Base-by-base conservation (phyloP, 2,888 invertebrate genomes). In the Harpalus rufipes region DNA sequence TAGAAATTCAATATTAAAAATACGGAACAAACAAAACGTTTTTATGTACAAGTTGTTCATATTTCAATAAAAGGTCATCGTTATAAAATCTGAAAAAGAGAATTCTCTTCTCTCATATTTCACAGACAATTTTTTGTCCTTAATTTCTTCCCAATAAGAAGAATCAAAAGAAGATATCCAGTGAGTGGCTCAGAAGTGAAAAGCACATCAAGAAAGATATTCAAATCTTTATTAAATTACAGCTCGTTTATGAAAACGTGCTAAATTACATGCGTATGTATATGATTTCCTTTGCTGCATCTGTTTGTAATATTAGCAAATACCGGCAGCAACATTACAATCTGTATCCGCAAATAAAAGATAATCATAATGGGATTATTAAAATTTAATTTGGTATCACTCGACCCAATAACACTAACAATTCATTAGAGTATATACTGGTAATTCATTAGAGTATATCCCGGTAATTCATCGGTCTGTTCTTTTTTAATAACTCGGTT, bases 201-300 rank as follows among this genome's bases (percentile, higher is more conserved):
- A 63, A 12, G 6, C 7, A n/a, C 25, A 21, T 25, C 63, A 72
- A 39, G 12, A 39, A 68, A 7, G 63, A 63, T 5, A 63, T 63
- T 63, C 21, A 72, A 41, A 63, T 63, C 32, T 25, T 65, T 65
- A 65, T 72, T 8, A 72, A 41, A 72, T 72, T 72, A 41, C 41
- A 72, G 14, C 1, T 39, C 18, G 39, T 72, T 72, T 32, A 72
- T 41, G 41, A 7, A 72, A 72, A 7, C 14, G 63, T 41, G 39
- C 39, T 14, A 72, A 39, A 39, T 39, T 14, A 41, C 16, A 72
- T 18, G n/a, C n/a, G n/a, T n/a, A n/a, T n/a, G n/a, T n/a, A 72
- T 14, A 41, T 32, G 65, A 25, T 72, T 72, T 72, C 68, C 39
- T 39, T 72, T 63, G 41, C 68, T 25, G 41, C 68, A 72, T 72